A percentile compares a stretch with the other conserved stretches of the same genome.
Evolutionary conservation across 2,797 vertebrate species (phyloP).

Genomic region (Platyrinchus mystaceus): DNA sequence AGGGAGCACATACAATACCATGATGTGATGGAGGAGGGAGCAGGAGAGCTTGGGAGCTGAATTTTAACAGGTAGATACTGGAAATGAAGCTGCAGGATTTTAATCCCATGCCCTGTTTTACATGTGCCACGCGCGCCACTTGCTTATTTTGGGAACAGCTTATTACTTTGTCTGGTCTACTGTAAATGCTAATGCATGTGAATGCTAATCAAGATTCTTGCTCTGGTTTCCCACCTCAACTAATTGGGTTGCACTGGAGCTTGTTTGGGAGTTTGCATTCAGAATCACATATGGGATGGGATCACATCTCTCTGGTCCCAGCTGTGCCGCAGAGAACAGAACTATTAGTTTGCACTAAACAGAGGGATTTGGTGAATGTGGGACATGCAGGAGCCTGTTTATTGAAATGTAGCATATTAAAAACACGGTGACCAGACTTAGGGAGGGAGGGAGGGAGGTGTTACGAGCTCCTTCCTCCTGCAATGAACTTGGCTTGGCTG

Average conservation of each 20-base stretch:
- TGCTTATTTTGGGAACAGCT: constrained; percentile 36
- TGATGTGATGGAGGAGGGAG: neutral
- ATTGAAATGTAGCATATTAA: neutral
- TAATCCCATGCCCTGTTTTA: neutral
- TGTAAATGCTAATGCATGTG: constrained; percentile 47
- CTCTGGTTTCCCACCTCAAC: neutral
- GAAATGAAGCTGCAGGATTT: neutral
- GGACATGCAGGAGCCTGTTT: neutral
- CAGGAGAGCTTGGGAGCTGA: neutral
- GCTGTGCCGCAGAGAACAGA: neutral
- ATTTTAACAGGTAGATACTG: neutral
- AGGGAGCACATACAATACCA: neutral
- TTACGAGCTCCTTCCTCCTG: neutral
- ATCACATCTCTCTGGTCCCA: neutral
- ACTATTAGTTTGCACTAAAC: neutral
- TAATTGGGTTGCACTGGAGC: constrained; percentile 33
- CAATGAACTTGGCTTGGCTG: neutral
- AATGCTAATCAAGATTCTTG: constrained; percentile 31
- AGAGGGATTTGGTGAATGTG: neutral
- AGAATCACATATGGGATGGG: neutral
- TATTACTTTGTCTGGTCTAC: constrained; percentile 38
- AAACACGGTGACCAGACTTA: neutral
- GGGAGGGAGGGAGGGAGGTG: rapidly evolving
- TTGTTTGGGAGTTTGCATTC: neutral
- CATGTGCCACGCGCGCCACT: neutral